These are phyloP conservation scores for Halcyon chelicuti DNA, from an alignment of 2,797 vertebrate species.

Conservation along the genomic window DNA sequence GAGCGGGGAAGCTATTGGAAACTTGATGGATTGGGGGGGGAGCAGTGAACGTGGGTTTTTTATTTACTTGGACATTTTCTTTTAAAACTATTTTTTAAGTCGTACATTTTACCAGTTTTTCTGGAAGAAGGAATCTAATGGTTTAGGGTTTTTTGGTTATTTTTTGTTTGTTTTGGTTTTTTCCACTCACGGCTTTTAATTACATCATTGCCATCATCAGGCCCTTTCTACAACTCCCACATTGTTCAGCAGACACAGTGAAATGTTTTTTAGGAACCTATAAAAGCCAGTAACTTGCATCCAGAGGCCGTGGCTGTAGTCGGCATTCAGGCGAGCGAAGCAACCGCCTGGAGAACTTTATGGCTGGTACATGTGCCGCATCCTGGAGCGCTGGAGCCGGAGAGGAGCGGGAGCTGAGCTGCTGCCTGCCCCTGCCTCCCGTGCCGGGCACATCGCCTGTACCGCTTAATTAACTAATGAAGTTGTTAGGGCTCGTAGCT, in stretches of 20 bases:
- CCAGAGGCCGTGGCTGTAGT: conserved; percentile 5
- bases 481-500: rapidly evolving
- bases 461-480: background rate
- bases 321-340: background rate
- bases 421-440: background rate
- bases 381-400: background rate
- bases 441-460: background rate
- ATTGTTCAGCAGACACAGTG: conserved; percentile 45
- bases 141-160: too few relatives aligned
- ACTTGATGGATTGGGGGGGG: background rate
- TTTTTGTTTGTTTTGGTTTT: background rate
- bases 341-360: conserved; percentile 26
- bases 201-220: background rate
- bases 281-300: conserved; percentile 56
- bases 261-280: conserved; percentile 62
- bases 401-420: background rate
- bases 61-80: conserved; percentile 41
- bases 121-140: conserved; percentile 34
- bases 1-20: conserved; percentile 43
- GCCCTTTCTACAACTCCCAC: conserved; percentile 42
- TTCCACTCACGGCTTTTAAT: conserved; percentile 54
- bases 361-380: background rate
- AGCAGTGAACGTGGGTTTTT: background rate
- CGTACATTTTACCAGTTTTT: conserved; percentile 27
- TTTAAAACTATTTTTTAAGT: conserved; percentile 44